Evolutionary conservation across 2,888 invertebrate species (phyloP).

Genomic region (Gerris lacustris): DNA sequence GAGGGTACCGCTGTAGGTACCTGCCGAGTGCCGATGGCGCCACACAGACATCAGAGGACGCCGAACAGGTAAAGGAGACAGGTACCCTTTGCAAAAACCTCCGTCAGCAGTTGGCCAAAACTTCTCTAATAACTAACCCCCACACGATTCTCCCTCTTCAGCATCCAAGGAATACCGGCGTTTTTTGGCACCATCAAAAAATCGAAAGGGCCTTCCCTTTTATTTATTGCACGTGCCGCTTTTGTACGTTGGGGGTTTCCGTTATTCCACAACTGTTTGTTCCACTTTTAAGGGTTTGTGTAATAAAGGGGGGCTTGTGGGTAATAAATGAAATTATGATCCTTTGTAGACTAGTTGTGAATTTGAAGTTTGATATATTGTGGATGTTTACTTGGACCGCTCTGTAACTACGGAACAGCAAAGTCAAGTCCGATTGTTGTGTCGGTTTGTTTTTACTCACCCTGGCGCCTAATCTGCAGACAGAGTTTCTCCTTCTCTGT

Average conservation of each 20-base stretch:
- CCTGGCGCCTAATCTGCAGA: no score
- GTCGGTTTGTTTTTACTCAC: background rate
- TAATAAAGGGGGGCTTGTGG: background rate
- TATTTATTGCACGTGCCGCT: conserved; percentile 5
- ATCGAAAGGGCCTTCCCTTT: conserved; percentile 1
- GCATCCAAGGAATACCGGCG: background rate
- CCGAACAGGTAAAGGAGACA: background rate
- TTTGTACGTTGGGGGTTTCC: background rate
- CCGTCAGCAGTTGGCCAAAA: conserved; percentile 1
- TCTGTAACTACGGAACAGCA: background rate
- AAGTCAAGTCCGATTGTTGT: background rate
- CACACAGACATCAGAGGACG: background rate
- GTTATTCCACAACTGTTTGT: conserved; percentile 1
- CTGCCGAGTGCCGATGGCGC: background rate
- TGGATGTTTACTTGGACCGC: background rate
- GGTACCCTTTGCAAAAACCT: conserved; percentile 2
- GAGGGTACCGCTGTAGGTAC: background rate
- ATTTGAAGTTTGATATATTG: background rate
- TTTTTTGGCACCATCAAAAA: conserved; percentile 1
- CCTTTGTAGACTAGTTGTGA: background rate
- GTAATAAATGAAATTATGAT: background rate
- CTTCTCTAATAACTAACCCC: background rate
- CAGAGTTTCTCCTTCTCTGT: no score
- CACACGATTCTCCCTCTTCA: background rate
- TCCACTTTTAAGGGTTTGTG: background rate